Percentiles rank a stretch among this genome's conserved stretches.
These are phyloP conservation scores for Drosophila micromelanica DNA, from an alignment of 1,140 invertebrate genomes.

Conservation along the genomic window DNA sequence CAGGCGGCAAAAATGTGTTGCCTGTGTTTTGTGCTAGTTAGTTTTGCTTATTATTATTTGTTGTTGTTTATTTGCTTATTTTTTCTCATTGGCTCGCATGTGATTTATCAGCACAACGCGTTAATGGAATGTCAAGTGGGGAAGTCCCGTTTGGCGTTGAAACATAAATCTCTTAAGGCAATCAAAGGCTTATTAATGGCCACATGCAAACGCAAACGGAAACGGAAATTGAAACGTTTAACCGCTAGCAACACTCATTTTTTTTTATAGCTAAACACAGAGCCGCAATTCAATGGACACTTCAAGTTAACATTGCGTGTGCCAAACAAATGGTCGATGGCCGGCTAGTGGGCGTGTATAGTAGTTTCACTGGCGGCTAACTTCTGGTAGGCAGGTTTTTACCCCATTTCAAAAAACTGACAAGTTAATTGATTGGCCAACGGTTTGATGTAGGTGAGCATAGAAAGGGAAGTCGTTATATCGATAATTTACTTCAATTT, in stretches of 20 bases:
- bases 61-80: conserved; percentile 13
- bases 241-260: conserved; percentile 8
- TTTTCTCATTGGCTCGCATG: conserved; percentile 32
- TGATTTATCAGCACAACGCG: conserved; percentile 54
- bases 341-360: not conserved
- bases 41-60: conserved; percentile 6
- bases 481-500: conserved; percentile 3
- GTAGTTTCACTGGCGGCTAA: not conserved
- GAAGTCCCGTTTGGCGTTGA: conserved; percentile 17
- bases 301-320: conserved; percentile 9
- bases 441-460: not conserved
- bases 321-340: not conserved
- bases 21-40: conserved; percentile 12
- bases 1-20: conserved; percentile 28
- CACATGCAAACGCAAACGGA: conserved; percentile 35
- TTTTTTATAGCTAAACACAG: not conserved
- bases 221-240: conserved; percentile 34
- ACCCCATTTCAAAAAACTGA: conserved; percentile 46
- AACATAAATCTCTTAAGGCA: conserved; percentile 27
- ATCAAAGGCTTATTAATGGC: conserved; percentile 44
- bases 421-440: conserved; percentile 61
- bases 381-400: conserved; percentile 15
- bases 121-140: conserved; percentile 35
- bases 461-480: not conserved
- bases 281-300: not conserved